phyloP scores from a whole-genome alignment of 2,113 vertebrate species.

The Cyprinodon variegatus region DNA sequence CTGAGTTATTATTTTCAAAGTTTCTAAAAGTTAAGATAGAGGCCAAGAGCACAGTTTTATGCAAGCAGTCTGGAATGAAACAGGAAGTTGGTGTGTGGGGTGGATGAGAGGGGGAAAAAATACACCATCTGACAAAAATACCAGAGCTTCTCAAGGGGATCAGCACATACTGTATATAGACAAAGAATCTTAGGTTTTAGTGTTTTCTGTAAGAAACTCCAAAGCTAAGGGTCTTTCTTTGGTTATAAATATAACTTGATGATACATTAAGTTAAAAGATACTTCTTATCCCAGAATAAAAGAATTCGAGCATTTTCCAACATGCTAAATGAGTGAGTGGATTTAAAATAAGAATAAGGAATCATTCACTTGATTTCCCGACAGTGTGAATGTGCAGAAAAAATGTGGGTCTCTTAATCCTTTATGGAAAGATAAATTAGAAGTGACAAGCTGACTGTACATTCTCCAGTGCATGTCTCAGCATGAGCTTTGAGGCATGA shows the following conservation, averaged over 20 bases:
- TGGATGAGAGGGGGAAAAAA: no score
- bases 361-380: neutral
- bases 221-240: no score
- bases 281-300: neutral
- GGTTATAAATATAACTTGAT: neutral
- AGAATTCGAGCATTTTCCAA: neutral
- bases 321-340: neutral
- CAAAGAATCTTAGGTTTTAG: neutral
- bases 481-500: neutral
- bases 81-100: no score
- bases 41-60: neutral
- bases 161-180: neutral
- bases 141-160: no score
- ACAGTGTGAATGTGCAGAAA: neutral
- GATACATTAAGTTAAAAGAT: neutral
- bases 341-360: neutral
- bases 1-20: neutral
- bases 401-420: neutral
- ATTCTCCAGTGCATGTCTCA: neutral
- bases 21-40: neutral
- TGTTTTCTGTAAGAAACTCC: no score
- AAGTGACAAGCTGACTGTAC: neutral
- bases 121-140: no score
- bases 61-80: no score
- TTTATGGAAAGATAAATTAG: neutral